These are phyloP conservation scores for Prostheceraeus crozeri DNA, from an alignment of 2,888 invertebrate species.

Conservation along the genomic window DNA sequence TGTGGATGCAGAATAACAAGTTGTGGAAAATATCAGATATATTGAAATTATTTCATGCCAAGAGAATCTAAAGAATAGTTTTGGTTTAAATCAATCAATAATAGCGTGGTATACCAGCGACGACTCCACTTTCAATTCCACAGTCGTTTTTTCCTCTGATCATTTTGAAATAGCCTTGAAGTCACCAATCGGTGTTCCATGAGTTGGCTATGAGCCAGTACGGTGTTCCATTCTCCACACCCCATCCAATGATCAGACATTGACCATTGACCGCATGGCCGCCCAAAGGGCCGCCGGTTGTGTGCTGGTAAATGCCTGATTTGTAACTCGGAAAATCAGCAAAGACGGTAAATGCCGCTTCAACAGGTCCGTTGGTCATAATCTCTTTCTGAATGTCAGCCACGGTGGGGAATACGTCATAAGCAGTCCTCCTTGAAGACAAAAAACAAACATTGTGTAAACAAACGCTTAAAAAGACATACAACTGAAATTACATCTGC, in stretches of 20 bases:
- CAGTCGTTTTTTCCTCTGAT: slow-evolving; percentile 66
- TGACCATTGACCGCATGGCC: slow-evolving; percentile 80
- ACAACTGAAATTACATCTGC: too few relatives aligned
- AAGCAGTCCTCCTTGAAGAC: too few relatives aligned
- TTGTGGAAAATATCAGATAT: too few relatives aligned
- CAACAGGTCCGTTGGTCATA: slow-evolving; percentile 75
- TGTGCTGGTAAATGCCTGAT: slow-evolving; percentile 70
- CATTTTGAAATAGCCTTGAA: slow-evolving; percentile 74
- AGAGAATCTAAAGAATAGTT: too few relatives aligned
- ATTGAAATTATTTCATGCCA: too few relatives aligned
- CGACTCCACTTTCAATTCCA: slow-evolving; percentile 58
- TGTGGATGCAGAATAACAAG: too few relatives aligned
- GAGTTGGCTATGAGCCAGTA: slow-evolving; percentile 88
- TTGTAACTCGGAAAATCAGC: slow-evolving; percentile 76
- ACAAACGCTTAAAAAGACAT: too few relatives aligned
- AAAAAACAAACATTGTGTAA: too few relatives aligned
- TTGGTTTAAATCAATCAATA: too few relatives aligned
- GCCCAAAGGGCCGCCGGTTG: slow-evolving; percentile 66
- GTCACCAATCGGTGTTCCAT: slow-evolving; percentile 88
- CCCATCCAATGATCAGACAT: slow-evolving; percentile 89
- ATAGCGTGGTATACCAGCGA: slow-evolving; percentile 53
- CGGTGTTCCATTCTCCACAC: slow-evolving; percentile 67
- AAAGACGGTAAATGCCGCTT: slow-evolving; percentile 78
- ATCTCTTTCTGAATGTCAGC: slow-evolving; percentile 74
- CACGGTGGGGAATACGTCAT: too few relatives aligned